phyloP scores from a whole-genome alignment of 30 jellyfish, hydroid and myxozoan genomes.

The Turritopsis dohrnii region DNA sequence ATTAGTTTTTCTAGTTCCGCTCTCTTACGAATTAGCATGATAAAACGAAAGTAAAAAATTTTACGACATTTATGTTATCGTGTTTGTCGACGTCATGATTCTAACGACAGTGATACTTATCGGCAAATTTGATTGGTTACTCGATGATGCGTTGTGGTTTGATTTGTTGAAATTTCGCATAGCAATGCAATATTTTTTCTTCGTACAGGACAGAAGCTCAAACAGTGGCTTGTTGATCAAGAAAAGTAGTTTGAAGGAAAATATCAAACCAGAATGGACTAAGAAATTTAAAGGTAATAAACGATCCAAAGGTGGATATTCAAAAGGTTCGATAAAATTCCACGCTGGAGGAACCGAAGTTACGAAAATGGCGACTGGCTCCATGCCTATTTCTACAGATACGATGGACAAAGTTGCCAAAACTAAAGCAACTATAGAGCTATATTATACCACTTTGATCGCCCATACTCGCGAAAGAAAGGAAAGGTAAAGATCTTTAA shows the following conservation, averaged over 20 bases:
- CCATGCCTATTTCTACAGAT: slow-evolving; percentile 51
- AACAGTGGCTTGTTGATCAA: slow-evolving; percentile 32
- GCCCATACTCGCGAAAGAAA: slow-evolving; percentile 85
- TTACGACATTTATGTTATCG: background rate
- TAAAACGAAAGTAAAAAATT: background rate
- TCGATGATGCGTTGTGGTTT: background rate
- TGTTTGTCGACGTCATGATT: background rate
- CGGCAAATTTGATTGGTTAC: background rate
- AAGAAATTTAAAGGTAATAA: background rate
- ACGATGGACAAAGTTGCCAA: slow-evolving; percentile 92
- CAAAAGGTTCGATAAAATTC: slow-evolving; percentile 24
- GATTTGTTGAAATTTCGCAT: background rate
- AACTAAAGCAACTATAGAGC: slow-evolving; percentile 87
- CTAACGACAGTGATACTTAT: background rate
- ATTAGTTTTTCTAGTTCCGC: background rate
- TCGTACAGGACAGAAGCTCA: slow-evolving; percentile 18
- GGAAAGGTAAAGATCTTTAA: slow-evolving; percentile 26
- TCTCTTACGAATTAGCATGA: too few relatives aligned
- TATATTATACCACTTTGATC: slow-evolving; percentile 73
- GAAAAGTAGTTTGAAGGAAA: slow-evolving; percentile 20
- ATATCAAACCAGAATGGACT: slow-evolving; percentile 19
- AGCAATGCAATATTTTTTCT: background rate
- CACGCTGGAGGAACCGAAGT: slow-evolving; percentile 11
- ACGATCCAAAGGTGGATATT: slow-evolving; percentile 22
- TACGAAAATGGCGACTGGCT: slow-evolving; percentile 72